These are phyloP conservation scores for Oncopodura yosiiana DNA, from an alignment of 1,140 invertebrate genomes.

Conservation along the genomic window DNA sequence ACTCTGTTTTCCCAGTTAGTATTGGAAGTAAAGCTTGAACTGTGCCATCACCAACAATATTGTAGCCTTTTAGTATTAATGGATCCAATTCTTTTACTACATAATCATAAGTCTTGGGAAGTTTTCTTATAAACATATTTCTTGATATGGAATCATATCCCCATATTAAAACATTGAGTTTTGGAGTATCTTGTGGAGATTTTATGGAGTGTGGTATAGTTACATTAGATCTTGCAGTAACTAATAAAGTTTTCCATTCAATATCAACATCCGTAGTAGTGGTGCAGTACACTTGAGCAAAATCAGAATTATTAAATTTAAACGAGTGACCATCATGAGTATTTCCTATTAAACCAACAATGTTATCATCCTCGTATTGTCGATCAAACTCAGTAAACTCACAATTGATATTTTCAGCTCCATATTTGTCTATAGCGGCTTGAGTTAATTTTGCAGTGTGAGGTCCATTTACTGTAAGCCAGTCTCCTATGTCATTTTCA, in stretches of 20 bases:
- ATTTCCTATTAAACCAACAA: constrained; percentile 44
- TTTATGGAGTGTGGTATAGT: background rate
- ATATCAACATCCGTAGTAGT: constrained; percentile 36
- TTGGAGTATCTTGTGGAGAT: constrained; percentile 37
- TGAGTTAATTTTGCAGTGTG: constrained; percentile 42
- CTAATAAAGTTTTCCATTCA: constrained; percentile 10
- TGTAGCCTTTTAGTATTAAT: constrained; percentile 68
- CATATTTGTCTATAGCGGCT: constrained; percentile 36
- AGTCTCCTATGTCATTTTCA: too few species aligned
- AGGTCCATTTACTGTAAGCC: constrained; percentile 43
- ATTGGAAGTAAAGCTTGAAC: constrained; percentile 85
- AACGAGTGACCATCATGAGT: constrained; percentile 48
- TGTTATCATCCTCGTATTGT: constrained; percentile 50
- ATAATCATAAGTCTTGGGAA: constrained; percentile 70
- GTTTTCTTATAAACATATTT: constrained; percentile 72
- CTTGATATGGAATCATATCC: constrained; percentile 84
- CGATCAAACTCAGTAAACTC: constrained; percentile 50
- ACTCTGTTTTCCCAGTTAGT: constrained; percentile 74
- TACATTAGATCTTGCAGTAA: constrained; percentile 2
- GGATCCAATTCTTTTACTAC: constrained; percentile 58
- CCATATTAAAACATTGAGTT: constrained; percentile 73
- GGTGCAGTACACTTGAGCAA: constrained; percentile 51
- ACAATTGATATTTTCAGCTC: constrained; percentile 45
- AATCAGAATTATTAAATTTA: constrained; percentile 52
- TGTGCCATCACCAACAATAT: constrained; percentile 89